Base-by-base conservation (phyloP, 2,888 invertebrate genomes). In the Dinocampus coccinellae region DNA sequence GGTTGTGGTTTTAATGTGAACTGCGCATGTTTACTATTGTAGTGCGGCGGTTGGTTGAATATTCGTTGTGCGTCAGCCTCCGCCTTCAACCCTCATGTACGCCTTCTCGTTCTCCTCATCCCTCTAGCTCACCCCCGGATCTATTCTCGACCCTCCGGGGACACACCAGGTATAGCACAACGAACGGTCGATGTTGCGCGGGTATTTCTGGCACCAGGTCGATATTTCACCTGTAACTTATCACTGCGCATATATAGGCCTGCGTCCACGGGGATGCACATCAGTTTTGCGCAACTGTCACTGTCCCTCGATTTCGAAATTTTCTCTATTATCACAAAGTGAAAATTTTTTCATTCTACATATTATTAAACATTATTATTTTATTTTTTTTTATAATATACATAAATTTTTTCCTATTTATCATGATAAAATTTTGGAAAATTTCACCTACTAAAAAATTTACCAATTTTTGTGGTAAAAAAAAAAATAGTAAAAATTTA, bases 121-220 rank as follows among this genome's bases (percentile, higher is more conserved):
- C 58, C 61, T 3, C 13, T n/a, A 22, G 22, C n/a, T 52, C 36
- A 11, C n/a, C n/a, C n/a, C 39, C 55, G n/a, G 67, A 42, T 33
- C 39, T 29, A 4, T 24, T 16, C n/a, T 42, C 34, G 63, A 63
- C n/a, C 58, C 64, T 39, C 62, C 63, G 55, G 24, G 67, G 75
- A 75, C 72, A 61, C 70, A 72, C 77, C 84, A 84, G 84, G 84
- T 84, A 83, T 77, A 78, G 76, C 74, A 67, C 58, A 58, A 78
- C 73, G 76, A 74, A 76, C 84, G 87, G 87, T 87, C 87, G 87
- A 86, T 87, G 86, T 81, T 87, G 85, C 87, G 80, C 85, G 84
- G 63, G 86, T 86, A 87, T 86, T 86, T 85, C 85, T 85, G 81
- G 84, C 83, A 79, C 82, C 85, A 86, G 87, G 87, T 87, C 87